phyloP scores from a whole-genome alignment of 2,888 invertebrate species.

The Rhagonycha fulva region DNA sequence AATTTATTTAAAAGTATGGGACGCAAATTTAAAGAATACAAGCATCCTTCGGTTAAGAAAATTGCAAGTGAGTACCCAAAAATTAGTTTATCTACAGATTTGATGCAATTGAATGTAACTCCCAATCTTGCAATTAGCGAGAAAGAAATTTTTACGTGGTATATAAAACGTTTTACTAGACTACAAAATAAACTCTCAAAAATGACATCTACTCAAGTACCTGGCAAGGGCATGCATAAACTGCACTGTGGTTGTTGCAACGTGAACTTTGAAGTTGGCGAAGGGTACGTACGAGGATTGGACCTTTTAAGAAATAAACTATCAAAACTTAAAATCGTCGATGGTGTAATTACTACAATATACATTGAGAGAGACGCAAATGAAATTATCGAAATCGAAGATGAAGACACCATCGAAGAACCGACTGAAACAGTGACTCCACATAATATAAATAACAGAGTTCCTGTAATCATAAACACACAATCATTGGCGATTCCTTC shows the following conservation, averaged over 20 bases:
- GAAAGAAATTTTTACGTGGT: neutral
- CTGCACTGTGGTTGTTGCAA: neutral
- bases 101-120: neutral
- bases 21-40: conserved; percentile 13
- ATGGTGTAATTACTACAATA: neutral
- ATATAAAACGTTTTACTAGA: neutral
- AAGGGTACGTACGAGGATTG: neutral
- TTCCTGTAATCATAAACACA: neutral
- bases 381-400: neutral
- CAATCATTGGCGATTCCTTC: neutral
- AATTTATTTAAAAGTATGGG: neutral
- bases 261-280: neutral
- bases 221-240: neutral
- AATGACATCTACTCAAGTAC: neutral
- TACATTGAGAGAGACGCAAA: neutral
- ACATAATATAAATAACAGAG: neutral
- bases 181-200: neutral
- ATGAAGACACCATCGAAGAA: neutral
- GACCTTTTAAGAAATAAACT: neutral
- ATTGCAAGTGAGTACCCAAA: neutral
- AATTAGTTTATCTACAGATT: neutral
- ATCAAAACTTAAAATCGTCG: neutral
- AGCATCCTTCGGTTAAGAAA: conserved; percentile 10
- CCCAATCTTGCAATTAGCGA: neutral
- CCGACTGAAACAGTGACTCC: neutral